Conservation (phyloP, 2,113 vertebrate species). For the Xerus inauris region DNA sequence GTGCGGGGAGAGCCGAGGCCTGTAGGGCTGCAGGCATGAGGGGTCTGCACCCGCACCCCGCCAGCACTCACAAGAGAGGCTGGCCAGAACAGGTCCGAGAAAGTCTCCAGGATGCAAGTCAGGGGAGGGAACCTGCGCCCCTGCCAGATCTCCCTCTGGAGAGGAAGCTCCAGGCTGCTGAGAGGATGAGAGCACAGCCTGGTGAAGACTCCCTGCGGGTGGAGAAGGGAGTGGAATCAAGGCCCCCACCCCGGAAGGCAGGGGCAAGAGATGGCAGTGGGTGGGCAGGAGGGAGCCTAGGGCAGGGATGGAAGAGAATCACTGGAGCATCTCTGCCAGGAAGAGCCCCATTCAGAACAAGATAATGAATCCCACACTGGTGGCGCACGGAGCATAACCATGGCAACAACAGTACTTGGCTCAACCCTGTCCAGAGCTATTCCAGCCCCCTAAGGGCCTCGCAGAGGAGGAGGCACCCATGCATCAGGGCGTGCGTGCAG, state of each 20-base stretch:
- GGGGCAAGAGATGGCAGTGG: not conserved
- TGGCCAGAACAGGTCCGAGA: too few relatives aligned
- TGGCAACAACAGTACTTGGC: not conserved
- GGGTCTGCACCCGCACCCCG: accelerated
- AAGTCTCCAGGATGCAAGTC: too few relatives aligned
- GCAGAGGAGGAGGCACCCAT: not conserved
- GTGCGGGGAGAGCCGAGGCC: too few relatives aligned
- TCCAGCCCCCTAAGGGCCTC: not conserved
- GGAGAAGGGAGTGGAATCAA: not conserved
- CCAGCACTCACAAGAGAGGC: not conserved
- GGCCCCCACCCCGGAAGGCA: too few relatives aligned
- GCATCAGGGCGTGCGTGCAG: accelerated
- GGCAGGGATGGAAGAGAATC: not conserved
- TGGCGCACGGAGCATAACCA: not conserved
- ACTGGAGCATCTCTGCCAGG: not conserved
- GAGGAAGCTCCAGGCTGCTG: not conserved
- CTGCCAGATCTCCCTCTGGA: too few relatives aligned
- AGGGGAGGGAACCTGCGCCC: not conserved
- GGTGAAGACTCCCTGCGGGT: not conserved
- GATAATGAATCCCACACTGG: not conserved
- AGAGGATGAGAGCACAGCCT: not conserved
- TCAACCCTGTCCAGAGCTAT: not conserved
- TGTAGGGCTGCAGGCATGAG: not conserved
- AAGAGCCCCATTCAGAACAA: not conserved
- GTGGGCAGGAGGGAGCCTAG: not conserved